phyloP scores from a whole-genome alignment of 1,140 invertebrate genomes.

The Argopecten irradians region DNA sequence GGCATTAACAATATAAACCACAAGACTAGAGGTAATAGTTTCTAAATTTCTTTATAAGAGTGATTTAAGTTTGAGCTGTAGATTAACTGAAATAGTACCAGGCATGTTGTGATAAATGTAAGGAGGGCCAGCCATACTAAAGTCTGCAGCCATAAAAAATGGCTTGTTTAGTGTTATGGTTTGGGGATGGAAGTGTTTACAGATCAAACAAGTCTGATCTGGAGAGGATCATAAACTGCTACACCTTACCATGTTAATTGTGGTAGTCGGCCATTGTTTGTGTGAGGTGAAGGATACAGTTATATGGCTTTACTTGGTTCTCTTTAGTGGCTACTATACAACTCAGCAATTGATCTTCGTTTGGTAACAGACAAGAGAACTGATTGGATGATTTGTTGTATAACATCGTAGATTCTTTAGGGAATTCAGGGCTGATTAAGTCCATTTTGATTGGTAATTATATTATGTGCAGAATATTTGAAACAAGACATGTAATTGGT shows the following conservation, averaged over 20 bases:
- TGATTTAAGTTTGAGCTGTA: too few species aligned
- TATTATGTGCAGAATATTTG: not conserved
- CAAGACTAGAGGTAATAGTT: too few species aligned
- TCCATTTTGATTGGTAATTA: not conserved
- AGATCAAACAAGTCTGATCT: not conserved
- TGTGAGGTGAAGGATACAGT: not conserved
- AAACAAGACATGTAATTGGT: not conserved
- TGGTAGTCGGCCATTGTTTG: not conserved
- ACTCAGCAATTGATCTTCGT: not conserved
- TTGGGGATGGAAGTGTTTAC: not conserved
- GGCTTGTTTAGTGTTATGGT: not conserved
- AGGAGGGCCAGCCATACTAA: not conserved
- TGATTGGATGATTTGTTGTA: slow-evolving; percentile 16
- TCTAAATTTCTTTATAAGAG: too few species aligned
- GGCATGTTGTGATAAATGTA: too few species aligned
- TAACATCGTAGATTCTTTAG: not conserved
- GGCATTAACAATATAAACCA: too few species aligned
- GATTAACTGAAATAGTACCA: too few species aligned
- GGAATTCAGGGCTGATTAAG: not conserved
- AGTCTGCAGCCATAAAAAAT: not conserved
- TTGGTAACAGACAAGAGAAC: not conserved
- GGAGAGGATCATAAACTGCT: not conserved
- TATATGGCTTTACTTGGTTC: not conserved
- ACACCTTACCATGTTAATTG: slow-evolving; percentile 16
- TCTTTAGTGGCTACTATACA: not conserved